Base-by-base conservation (phyloP, 1,140 invertebrate genomes). In the Elysia chlorotica region DNA sequence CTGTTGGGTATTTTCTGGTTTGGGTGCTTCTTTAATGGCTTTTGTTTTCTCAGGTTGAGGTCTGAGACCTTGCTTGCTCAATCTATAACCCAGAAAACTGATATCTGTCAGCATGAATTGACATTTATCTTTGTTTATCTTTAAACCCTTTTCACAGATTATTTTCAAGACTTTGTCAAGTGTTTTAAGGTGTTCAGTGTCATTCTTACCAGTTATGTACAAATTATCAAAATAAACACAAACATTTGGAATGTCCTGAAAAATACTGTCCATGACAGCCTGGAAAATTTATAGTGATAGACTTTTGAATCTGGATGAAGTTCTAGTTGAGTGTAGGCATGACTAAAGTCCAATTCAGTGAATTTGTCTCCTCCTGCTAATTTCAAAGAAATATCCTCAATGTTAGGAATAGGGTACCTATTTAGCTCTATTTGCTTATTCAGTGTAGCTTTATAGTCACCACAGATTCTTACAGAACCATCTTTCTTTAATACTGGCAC, bases 401-500 rank as follows among this genome's bases (percentile, higher is more conserved):
- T 57, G 23, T 71, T 28, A 62, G 82, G 79, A 19, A 85, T 65
- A 2, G 83, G 82, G 67, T 86, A 83, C n/a, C 25, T 3, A 38
- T 65, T 33, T 28, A 38, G 30, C 21, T 36, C 35, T 2, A n/a
- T 2, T 5, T n/a, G 31, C n/a, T 65, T 48, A n/a, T 48, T 48
- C 10, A 48, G 10, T 14, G 41, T 48, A 48, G n/a, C n/a, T n/a
- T 48, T 48, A 48, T n/a, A 48, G 41, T 48, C 41, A 48, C 41
- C 41, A 10, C 41, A 48, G n/a, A 48, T 10, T 41, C 89, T 72
- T 35, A 89, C 76, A n/a, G 80, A 74, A 23, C 86, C 87, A 77
- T 89, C 79, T 0, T 79, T 48, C 72, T 90, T 90, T 30, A 82
- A 19, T 0, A 90, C 86, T 3, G 85, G 83, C 0, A 91, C 89